Conservation (phyloP, 2,113 vertebrate genomes). For the Zootoca vivipara region DNA sequence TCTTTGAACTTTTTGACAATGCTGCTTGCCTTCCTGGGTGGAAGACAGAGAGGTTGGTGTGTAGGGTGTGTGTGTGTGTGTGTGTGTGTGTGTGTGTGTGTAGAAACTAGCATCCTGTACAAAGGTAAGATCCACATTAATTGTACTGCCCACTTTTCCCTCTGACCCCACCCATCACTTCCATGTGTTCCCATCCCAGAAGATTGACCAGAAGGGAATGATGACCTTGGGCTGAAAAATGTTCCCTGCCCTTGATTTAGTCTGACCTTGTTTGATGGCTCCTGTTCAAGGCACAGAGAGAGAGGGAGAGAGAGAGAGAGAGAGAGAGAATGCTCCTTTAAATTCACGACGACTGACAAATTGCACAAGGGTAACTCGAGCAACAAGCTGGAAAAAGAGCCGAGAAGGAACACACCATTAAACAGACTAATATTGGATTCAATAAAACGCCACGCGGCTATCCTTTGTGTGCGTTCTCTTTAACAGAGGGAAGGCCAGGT, state of each 20-base stretch:
- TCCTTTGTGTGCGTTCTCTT: neutral
- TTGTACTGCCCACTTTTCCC: too few species aligned
- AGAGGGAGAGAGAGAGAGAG: too few species aligned
- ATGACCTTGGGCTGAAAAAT: neutral
- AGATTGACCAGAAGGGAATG: too few species aligned
- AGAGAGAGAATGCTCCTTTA: neutral
- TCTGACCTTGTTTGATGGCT: neutral
- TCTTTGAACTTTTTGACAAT: too few species aligned
- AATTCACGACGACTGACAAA: neutral
- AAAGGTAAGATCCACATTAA: too few species aligned
- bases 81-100: too few species aligned
- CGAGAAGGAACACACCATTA: conserved; percentile 16
- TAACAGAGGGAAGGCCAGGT: neutral
- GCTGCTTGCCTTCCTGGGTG: too few species aligned
- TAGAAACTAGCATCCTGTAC: too few species aligned
- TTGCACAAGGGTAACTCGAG: neutral
- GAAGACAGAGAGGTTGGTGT: too few species aligned
- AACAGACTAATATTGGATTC: conserved; percentile 16
- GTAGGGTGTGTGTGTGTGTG: too few species aligned
- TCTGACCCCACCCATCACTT: too few species aligned
- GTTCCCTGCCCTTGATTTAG: conserved; percentile 7
- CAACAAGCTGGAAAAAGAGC: neutral
- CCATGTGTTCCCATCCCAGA: too few species aligned
- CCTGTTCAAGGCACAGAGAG: neutral
- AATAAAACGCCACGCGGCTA: neutral